Percentiles rank a stretch among this genome's conserved stretches.
phyloP scores from a whole-genome alignment of 2,888 invertebrate genomes.

The Micropterix aruncella region DNA sequence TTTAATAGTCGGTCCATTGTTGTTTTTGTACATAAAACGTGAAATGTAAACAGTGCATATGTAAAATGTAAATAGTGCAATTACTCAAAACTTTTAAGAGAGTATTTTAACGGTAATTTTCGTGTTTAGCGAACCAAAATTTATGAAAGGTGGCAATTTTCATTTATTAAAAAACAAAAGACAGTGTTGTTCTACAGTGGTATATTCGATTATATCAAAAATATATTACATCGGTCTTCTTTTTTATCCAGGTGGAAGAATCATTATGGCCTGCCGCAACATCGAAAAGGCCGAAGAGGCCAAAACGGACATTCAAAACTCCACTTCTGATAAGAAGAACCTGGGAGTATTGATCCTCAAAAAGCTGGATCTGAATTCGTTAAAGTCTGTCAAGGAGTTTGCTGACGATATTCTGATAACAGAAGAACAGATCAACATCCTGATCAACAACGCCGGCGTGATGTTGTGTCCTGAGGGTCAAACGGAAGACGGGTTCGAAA shows the following conservation, averaged over 20 bases:
- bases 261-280: conserved; percentile 36
- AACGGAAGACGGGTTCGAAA: conserved; percentile 52
- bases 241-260: conserved; percentile 35
- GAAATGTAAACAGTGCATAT: too few species aligned
- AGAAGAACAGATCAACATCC: conserved; percentile 35
- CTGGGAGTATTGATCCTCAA: conserved; percentile 23
- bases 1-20: too few species aligned
- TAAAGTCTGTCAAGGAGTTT: conserved; percentile 40
- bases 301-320: conserved; percentile 27
- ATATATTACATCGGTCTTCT: too few species aligned
- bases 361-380: conserved; percentile 37
- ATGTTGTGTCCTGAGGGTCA: conserved; percentile 46
- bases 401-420: conserved; percentile 25
- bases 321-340: conserved; percentile 15
- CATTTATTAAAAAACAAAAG: too few species aligned
- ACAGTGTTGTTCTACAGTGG: too few species aligned
- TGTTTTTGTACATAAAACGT: too few species aligned
- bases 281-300: conserved; percentile 33
- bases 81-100: too few species aligned
- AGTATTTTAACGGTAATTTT: too few species aligned
- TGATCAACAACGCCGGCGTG: conserved; percentile 54
- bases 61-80: too few species aligned
- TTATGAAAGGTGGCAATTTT: too few species aligned
- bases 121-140: too few species aligned
- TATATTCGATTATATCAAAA: too few species aligned